Percentiles rank a stretch among this genome's conserved stretches.
These are phyloP conservation scores for Corythaixoides concolor DNA, from an alignment of 2,113 vertebrate species.

Conservation along the genomic window DNA sequence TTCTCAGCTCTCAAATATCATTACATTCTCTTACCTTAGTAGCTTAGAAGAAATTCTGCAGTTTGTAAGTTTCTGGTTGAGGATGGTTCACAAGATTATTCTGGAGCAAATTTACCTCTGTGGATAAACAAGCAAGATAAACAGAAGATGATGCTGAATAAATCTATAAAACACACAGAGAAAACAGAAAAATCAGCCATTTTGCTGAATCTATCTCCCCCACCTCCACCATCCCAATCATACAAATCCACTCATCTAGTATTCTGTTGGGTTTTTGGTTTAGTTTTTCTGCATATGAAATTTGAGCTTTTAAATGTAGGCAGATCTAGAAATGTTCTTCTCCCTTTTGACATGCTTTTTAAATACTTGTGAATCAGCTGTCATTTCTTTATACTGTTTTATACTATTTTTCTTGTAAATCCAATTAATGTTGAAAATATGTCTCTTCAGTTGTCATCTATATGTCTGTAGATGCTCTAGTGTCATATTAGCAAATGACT, in stretches of 20 bases:
- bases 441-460: not conserved
- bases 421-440: not conserved
- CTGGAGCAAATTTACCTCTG: not conserved
- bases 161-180: not conserved
- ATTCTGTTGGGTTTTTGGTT: not conserved
- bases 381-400: not conserved
- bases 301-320: not conserved
- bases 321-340: not conserved
- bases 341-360: not conserved
- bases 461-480: not conserved
- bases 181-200: not conserved
- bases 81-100: not conserved
- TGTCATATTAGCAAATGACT: not conserved
- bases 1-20: not conserved
- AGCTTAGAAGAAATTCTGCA: not conserved
- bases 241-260: not conserved
- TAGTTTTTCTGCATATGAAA: not conserved
- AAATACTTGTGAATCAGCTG: not conserved
- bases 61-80: not conserved
- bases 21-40: not conserved
- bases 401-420: not conserved
- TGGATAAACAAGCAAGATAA: not conserved
- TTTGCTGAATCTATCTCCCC: not conserved
- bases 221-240: not conserved
- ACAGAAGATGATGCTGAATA: not conserved